Conservation (phyloP, 2,113 vertebrate species). For the Illadopsis cleaveri region DNA sequence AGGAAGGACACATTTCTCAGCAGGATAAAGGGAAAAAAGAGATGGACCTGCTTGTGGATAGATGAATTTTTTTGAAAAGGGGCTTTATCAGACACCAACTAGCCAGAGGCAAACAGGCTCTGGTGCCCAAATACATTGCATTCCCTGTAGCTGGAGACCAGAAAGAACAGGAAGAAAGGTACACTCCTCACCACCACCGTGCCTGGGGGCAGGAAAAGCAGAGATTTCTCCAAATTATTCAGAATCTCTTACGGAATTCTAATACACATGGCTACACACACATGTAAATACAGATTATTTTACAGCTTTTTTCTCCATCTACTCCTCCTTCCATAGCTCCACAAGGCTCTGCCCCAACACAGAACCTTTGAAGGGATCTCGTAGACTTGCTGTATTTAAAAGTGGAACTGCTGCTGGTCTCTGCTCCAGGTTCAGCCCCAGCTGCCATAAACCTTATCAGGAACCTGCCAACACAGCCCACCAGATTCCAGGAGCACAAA, state of each 20-base stretch:
- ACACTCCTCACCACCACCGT: not conserved
- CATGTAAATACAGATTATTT: not conserved
- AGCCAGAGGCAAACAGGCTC: not conserved
- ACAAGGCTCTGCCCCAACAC: not conserved
- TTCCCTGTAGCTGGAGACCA: not conserved
- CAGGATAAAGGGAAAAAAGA: not conserved
- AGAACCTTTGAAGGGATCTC: not conserved
- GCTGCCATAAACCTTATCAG: conserved; percentile 6
- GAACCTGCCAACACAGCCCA: not conserved
- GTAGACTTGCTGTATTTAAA: not conserved
- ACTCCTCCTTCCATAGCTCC: not conserved
- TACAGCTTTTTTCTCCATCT: not conserved
- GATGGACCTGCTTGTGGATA: not conserved
- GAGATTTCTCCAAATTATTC: not conserved
- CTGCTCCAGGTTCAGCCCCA: not conserved
- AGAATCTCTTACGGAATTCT: not conserved
- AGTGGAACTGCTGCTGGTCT: not conserved
- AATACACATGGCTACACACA: not conserved
- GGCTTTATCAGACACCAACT: not conserved
- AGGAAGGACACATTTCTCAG: not conserved
- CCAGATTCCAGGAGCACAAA: not conserved
- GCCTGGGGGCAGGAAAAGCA: not conserved
- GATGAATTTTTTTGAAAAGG: not conserved
- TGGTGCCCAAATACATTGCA: not conserved
- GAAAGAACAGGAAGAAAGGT: not conserved